phyloP scores from a whole-genome alignment of 2,888 invertebrate species.

The Ligdia adustata region DNA sequence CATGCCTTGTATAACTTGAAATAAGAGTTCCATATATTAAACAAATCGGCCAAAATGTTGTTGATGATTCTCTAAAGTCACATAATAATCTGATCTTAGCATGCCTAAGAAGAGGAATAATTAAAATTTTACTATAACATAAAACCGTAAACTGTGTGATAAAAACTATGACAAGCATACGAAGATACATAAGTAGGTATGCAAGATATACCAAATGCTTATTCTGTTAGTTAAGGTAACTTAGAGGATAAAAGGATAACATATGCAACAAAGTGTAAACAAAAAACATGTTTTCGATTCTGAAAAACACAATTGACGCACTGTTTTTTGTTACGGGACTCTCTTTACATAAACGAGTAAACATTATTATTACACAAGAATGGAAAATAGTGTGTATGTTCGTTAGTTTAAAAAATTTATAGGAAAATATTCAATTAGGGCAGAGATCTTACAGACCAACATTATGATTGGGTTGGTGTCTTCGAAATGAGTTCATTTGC shows the following conservation, averaged over 20 bases:
- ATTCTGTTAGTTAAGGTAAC: background rate
- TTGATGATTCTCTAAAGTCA: background rate
- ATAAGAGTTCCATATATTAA: no score
- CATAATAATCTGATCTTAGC: no score
- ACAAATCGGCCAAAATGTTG: no score
- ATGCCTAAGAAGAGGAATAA: background rate
- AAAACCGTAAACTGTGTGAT: background rate
- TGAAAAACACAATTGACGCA: conserved; percentile 8
- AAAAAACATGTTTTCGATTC: conserved; percentile 1
- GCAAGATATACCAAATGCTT: background rate
- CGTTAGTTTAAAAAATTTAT: background rate
- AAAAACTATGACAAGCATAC: background rate
- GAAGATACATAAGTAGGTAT: background rate
- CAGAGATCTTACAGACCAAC: no score
- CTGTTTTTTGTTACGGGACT: conserved; percentile 11
- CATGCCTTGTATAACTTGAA: no score
- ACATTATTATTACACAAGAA: background rate
- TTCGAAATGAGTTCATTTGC: no score
- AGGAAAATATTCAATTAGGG: background rate
- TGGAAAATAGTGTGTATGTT: background rate
- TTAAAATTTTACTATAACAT: background rate
- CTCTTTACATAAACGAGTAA: conserved; percentile 1
- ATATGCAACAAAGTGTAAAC: background rate
- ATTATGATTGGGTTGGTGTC: no score
- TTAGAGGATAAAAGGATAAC: background rate